Conservation (phyloP, 2,113 vertebrate species). For the Thalassoma bifasciatum region DNA sequence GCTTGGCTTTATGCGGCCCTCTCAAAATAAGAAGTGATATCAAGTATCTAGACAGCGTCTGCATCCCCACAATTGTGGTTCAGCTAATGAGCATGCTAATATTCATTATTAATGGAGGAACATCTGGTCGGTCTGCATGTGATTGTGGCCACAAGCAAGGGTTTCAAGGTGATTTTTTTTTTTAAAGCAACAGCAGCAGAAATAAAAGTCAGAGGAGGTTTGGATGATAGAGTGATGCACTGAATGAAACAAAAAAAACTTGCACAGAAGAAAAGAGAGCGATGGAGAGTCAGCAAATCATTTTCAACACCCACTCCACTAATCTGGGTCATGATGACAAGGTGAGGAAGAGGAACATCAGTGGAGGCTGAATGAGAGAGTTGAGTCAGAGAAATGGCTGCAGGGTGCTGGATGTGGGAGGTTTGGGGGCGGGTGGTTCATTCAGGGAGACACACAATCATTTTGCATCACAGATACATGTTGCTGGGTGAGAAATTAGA, state of each 20-base stretch:
- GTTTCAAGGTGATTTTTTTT: constrained; percentile 37
- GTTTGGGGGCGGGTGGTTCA: constrained; percentile 58
- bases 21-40: constrained; percentile 37
- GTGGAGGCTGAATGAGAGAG: constrained; percentile 63
- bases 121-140: constrained; percentile 58
- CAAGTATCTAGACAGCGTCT: constrained; percentile 40
- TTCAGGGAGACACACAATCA: constrained; percentile 59
- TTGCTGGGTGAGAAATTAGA: constrained; percentile 36
- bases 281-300: constrained; percentile 26
- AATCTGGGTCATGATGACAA: constrained; percentile 57
- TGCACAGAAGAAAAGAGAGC: background rate
- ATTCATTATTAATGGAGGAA: constrained; percentile 63
- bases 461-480: constrained; percentile 42
- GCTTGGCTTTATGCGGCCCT: constrained; percentile 1
- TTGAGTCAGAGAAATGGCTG: constrained; percentile 70
- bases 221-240: constrained; percentile 6
- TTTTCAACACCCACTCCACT: constrained; percentile 48
- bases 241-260: constrained; percentile 42
- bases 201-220: constrained; percentile 29
- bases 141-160: constrained; percentile 18
- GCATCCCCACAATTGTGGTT: constrained; percentile 24
- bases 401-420: constrained; percentile 59
- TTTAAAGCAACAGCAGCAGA: background rate
- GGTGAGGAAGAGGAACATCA: constrained; percentile 58
- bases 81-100: constrained; percentile 40